Conservation (phyloP, 1,140 invertebrate genomes). For the Drosophila ficusphila region DNA sequence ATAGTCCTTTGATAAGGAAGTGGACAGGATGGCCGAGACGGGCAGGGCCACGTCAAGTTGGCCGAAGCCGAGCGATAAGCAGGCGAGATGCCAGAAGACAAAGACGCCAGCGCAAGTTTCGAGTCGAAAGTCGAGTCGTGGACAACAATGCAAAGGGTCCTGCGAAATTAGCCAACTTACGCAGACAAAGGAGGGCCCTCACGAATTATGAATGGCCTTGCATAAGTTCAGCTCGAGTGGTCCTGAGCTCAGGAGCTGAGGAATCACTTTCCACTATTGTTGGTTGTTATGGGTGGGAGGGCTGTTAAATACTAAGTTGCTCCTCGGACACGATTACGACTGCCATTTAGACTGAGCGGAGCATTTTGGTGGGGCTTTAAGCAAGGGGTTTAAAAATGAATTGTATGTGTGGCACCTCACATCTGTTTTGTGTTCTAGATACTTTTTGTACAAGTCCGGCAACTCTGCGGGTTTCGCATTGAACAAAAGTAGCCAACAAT, state of each 20-base stretch:
- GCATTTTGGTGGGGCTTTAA: too few relatives aligned
- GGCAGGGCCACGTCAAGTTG: conserved; percentile 21
- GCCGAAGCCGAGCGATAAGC: conserved; percentile 25
- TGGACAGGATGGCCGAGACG: conserved; percentile 41
- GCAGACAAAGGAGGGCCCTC: conserved; percentile 35
- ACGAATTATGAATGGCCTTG: conserved; percentile 53
- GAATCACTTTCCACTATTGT: conserved; percentile 10
- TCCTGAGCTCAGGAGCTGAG: conserved; percentile 21
- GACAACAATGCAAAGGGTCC: conserved; percentile 36
- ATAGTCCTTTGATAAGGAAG: conserved; percentile 49
- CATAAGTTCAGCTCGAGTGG: conserved; percentile 41
- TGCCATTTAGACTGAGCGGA: background rate
- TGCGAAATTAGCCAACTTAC: conserved; percentile 56
- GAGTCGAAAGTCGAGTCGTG: conserved; percentile 27
- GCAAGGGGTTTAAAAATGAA: too few relatives aligned
- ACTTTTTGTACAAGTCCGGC: too few relatives aligned
- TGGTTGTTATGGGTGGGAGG: conserved; percentile 15
- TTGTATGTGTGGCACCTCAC: too few relatives aligned
- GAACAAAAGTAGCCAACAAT: too few relatives aligned
- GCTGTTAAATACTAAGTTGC: conserved; percentile 4
- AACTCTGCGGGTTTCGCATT: too few relatives aligned
- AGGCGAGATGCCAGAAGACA: conserved; percentile 49
- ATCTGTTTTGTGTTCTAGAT: too few relatives aligned
- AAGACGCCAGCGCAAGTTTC: conserved; percentile 41
- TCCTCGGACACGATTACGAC: background rate